phyloP scores from a whole-genome alignment of 2,113 vertebrate species.

The Bos taurus region ARS-UCD2.0 NC_037333.1:17103501-17104000 shows the following conservation, averaged over 20 bases:
- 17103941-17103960: neutral
- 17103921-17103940: neutral
- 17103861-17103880: neutral
- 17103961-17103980: neutral
- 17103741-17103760: rapidly evolving
- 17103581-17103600: neutral
- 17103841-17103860: neutral
- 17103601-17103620: neutral
- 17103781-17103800: rapidly evolving
- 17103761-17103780: too few species aligned
- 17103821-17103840: neutral
- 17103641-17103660: neutral
- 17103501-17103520: neutral
- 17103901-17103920: neutral
- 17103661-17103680: neutral
- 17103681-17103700: neutral
- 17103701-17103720: neutral
- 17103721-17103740: neutral
- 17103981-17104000: neutral
- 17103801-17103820: neutral
- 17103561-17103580: neutral
- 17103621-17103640: neutral
- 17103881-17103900: neutral
- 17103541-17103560: neutral
- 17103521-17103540: neutral